Conservation (phyloP, 92 coral and sea anemone genomes). For the Epizoanthus rinbou region DNA sequence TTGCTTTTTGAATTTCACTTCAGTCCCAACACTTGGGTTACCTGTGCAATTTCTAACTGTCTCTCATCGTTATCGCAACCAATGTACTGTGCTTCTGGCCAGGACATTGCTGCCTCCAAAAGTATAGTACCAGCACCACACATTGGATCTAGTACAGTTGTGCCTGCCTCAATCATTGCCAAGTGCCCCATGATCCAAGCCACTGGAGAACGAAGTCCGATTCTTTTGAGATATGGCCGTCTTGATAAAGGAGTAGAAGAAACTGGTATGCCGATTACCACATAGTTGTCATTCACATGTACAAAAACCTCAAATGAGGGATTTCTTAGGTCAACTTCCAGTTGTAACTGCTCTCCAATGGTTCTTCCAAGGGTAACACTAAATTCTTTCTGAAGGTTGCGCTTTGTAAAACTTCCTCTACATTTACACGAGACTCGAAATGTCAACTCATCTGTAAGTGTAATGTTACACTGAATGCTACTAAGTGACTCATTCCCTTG, state of each 20-base stretch:
- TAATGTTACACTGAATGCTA: not conserved
- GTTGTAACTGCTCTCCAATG: constrained; percentile 20
- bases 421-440: constrained; percentile 41
- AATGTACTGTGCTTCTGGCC: constrained; percentile 36
- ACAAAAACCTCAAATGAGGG: constrained; percentile 30
- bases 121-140: constrained; percentile 37
- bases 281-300: constrained; percentile 18
- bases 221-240: constrained; percentile 37
- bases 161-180: constrained; percentile 9
- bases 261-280: constrained; percentile 35
- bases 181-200: constrained; percentile 38
- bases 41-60: constrained; percentile 34
- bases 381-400: constrained; percentile 12
- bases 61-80: constrained; percentile 33
- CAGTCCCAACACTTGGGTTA: not conserved
- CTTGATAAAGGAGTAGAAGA: constrained; percentile 15
- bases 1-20: too few species aligned
- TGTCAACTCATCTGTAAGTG: not conserved
- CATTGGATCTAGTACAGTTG: constrained; percentile 36
- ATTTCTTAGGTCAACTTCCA: constrained; percentile 28
- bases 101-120: constrained; percentile 19
- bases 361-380: constrained; percentile 11
- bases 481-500: not conserved
- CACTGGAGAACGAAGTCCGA: constrained; percentile 34
- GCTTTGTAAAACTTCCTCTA: constrained; percentile 18